Evolutionary conservation across 1,140 invertebrate genomes (phyloP).

Genomic region (Atta colombica): DNA sequence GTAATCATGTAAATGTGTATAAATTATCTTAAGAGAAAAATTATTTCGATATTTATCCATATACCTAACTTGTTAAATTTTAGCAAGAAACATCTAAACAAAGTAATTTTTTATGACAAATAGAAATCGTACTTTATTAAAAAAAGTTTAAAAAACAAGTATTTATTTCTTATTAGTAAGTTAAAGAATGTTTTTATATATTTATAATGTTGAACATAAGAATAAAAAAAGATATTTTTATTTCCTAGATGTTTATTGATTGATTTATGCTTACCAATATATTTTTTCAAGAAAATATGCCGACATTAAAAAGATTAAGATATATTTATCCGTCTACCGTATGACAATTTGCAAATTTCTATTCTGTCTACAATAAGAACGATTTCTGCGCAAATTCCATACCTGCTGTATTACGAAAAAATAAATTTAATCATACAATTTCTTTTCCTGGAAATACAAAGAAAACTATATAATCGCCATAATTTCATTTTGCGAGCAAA

Average conservation of each 20-base stretch:
- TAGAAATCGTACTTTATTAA: neutral
- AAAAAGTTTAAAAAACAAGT: neutral
- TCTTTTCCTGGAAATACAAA: constrained; percentile 6
- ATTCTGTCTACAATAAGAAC: neutral
- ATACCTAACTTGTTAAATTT: neutral
- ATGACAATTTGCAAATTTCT: neutral
- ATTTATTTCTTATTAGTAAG: too few species aligned
- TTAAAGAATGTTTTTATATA: neutral
- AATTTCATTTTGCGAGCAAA: constrained; percentile 26
- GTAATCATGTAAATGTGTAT: neutral
- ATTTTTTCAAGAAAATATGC: neutral
- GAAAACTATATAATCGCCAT: neutral
- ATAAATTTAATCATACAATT: constrained; percentile 36
- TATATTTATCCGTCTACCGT: neutral
- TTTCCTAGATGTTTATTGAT: neutral
- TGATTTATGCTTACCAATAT: neutral
- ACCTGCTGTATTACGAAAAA: constrained; percentile 41
- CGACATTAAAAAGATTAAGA: neutral
- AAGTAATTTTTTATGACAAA: neutral
- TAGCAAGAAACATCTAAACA: neutral
- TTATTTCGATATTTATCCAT: neutral
- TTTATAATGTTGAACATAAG: neutral
- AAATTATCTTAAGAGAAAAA: neutral
- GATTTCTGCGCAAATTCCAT: constrained; percentile 1
- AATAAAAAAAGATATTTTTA: neutral